Conservation (phyloP, 2,113 vertebrate genomes). For the Corvus hawaiiensis region DNA sequence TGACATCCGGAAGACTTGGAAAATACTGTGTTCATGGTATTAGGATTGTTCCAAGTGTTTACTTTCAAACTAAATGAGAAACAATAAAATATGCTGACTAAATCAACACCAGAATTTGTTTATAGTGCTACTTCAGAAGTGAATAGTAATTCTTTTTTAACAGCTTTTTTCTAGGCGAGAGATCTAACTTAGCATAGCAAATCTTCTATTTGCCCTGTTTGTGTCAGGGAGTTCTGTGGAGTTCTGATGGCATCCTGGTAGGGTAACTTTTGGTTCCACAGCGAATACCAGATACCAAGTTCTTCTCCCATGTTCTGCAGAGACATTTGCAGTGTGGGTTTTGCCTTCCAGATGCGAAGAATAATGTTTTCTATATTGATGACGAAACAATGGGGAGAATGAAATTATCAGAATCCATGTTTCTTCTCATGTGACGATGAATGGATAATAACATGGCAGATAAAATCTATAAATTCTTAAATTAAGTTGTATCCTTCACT, state of each 20-base stretch:
- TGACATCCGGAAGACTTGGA: constrained; percentile 8
- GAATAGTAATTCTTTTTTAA: not conserved
- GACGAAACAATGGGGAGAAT: not conserved
- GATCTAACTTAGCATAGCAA: not conserved
- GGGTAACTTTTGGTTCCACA: not conserved
- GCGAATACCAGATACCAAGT: not conserved
- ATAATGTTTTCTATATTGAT: not conserved
- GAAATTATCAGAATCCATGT: not conserved
- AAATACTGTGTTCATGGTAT: not conserved
- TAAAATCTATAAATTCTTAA: not conserved
- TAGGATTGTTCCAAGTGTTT: constrained; percentile 42
- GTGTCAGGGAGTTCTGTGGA: not conserved
- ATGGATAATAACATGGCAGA: not conserved
- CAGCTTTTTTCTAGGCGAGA: not conserved
- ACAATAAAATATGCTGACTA: not conserved
- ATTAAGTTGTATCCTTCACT: fast-evolving
- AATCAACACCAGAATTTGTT: constrained; percentile 14
- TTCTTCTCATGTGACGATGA: not conserved
- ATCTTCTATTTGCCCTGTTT: not conserved
- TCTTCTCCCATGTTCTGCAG: not conserved
- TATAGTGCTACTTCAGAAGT: not conserved
- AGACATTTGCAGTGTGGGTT: not conserved
- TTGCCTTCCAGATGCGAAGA: not conserved
- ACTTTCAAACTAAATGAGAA: constrained; percentile 12
- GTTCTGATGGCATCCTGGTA: not conserved